A percentile compares a stretch with the other conserved stretches of the same genome.
Evolutionary conservation across 2,797 vertebrate genomes (phyloP).

Genomic region (Petrocephalus sullivani): DNA sequence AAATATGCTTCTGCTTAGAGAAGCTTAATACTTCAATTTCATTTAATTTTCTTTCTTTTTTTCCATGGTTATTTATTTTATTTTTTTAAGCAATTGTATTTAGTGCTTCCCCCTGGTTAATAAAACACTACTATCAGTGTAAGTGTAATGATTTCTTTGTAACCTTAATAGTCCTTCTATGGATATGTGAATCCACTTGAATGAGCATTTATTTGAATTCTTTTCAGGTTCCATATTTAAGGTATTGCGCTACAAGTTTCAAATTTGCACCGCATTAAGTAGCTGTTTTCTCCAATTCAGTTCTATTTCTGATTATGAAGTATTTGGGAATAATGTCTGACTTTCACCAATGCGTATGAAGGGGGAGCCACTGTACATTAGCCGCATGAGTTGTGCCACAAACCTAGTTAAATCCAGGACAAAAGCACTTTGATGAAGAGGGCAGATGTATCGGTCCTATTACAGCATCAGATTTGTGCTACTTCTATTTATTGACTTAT

Average conservation of each 20-base stretch:
- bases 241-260: neutral
- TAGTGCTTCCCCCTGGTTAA: neutral
- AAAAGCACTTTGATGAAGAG: neutral
- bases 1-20: neutral
- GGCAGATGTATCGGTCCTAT: neutral
- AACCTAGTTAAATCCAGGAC: slow-evolving; percentile 14
- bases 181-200: slow-evolving; percentile 1
- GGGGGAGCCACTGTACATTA: neutral
- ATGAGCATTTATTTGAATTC: neutral
- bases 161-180: neutral
- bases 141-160: neutral
- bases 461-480: neutral
- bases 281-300: neutral
- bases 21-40: neutral
- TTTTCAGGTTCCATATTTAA: slow-evolving; percentile 1
- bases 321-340: neutral
- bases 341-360: neutral
- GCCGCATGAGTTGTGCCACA: neutral
- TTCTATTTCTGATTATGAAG: neutral
- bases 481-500: neutral
- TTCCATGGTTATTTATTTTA: neutral
- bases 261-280: neutral
- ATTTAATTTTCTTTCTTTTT: neutral
- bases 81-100: neutral
- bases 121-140: neutral